Conservation (phyloP, 2,888 invertebrate species). For the Campaea margaritaria region DNA sequence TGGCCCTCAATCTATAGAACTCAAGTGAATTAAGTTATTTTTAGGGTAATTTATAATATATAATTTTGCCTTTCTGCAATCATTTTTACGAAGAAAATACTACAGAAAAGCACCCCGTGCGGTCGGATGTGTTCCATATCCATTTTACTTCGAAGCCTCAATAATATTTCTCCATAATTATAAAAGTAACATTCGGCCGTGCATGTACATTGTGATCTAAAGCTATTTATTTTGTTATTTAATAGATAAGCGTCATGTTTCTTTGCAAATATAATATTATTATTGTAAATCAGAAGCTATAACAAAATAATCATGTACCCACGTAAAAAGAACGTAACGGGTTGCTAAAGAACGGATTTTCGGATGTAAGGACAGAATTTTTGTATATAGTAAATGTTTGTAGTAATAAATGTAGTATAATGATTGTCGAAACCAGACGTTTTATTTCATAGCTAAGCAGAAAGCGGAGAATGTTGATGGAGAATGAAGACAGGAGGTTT, state of each 20-base stretch:
- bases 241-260: slow-evolving; percentile 65
- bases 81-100: slow-evolving; percentile 76
- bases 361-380: slow-evolving; percentile 61
- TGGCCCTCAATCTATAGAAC: slow-evolving; percentile 31
- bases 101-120: slow-evolving; percentile 67
- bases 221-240: slow-evolving; percentile 77
- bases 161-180: not conserved
- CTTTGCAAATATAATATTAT: slow-evolving; percentile 47
- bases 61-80: slow-evolving; percentile 77
- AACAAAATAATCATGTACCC: slow-evolving; percentile 42
- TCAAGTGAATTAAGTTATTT: slow-evolving; percentile 47
- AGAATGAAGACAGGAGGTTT: not conserved
- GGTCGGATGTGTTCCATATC: slow-evolving; percentile 50
- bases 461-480: not conserved
- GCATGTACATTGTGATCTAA: slow-evolving; percentile 65
- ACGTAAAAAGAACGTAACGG: slow-evolving; percentile 50
- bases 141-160: slow-evolving; percentile 16
- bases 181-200: slow-evolving; percentile 49
- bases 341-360: slow-evolving; percentile 49
- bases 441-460: slow-evolving; percentile 54
- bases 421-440: slow-evolving; percentile 71
- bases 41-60: slow-evolving; percentile 64
- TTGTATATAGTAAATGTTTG: slow-evolving; percentile 75
- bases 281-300: slow-evolving; percentile 32
- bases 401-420: slow-evolving; percentile 78